These are phyloP conservation scores for Euschistus heros DNA, from an alignment of 1,140 invertebrate genomes.

Conservation along the genomic window DNA sequence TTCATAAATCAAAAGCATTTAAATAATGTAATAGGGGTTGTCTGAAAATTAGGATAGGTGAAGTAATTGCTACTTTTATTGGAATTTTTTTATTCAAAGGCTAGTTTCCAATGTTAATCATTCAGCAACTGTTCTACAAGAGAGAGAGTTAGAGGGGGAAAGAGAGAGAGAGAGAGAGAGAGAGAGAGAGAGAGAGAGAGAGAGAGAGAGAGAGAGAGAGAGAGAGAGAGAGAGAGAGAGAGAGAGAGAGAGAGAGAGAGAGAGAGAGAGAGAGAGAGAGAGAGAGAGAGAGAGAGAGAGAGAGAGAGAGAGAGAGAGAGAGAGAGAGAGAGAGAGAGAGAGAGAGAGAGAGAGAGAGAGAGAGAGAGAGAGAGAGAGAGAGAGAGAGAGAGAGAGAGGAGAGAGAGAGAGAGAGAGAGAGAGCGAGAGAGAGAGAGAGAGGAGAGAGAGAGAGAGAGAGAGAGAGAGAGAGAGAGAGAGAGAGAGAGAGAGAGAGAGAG, in stretches of 20 bases:
- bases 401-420: conserved; percentile 2
- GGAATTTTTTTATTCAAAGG: too few species aligned
- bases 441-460: not conserved
- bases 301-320: not conserved
- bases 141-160: not conserved
- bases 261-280: not conserved
- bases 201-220: not conserved
- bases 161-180: not conserved
- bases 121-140: too few species aligned
- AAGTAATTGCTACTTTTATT: too few species aligned
- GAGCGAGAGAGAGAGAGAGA: not conserved
- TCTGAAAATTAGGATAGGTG: too few species aligned
- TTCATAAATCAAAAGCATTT: too few species aligned
- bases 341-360: conserved; percentile 3
- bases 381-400: conserved; percentile 1
- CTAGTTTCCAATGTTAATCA: too few species aligned
- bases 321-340: conserved; percentile 1
- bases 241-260: not conserved
- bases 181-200: not conserved
- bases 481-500: not conserved
- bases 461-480: conserved; percentile 12
- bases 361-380: conserved; percentile 1
- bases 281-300: not conserved
- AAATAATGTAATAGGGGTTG: too few species aligned
- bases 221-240: not conserved